phyloP scores from a whole-genome alignment of 2,888 invertebrate genomes.

The Cantharis nigra region DNA sequence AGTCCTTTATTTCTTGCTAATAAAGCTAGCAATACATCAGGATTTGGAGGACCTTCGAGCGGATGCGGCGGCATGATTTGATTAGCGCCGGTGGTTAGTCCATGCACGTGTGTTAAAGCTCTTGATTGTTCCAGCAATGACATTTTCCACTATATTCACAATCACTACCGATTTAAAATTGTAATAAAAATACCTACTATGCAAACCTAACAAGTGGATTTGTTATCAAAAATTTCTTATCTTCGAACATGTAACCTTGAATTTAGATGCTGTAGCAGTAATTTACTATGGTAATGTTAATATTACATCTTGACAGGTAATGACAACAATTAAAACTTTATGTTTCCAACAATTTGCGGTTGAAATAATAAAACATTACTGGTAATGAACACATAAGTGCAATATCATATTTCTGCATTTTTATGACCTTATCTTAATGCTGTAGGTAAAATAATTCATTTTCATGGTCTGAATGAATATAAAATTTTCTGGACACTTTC shows the following conservation, averaged over 20 bases:
- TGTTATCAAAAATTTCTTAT: conserved; percentile 24
- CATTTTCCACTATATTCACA: conserved; percentile 43
- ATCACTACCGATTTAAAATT: conserved; percentile 24
- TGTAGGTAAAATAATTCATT: background rate
- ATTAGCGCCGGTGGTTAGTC: conserved; percentile 48
- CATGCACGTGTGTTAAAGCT: conserved; percentile 50
- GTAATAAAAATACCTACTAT: conserved; percentile 14
- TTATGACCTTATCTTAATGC: background rate
- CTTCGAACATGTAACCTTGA: conserved; percentile 28
- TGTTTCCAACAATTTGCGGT: background rate
- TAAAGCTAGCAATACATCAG: conserved; percentile 82
- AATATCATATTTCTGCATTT: background rate
- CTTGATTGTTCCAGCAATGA: conserved; percentile 54
- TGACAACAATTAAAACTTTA: conserved; percentile 5
- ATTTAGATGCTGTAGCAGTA: conserved; percentile 27
- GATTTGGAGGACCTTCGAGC: conserved; percentile 68
- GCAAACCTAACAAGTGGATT: conserved; percentile 22
- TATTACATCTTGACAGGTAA: conserved; percentile 19
- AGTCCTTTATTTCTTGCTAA: conserved; percentile 85
- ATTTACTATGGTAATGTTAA: conserved; percentile 12
- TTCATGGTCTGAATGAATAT: background rate
- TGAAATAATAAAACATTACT: background rate
- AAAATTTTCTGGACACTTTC: background rate
- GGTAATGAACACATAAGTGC: background rate
- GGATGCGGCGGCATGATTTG: conserved; percentile 54